phyloP scores from a whole-genome alignment of 2,888 invertebrate species.

The Drosophila paucipuncta region DNA sequence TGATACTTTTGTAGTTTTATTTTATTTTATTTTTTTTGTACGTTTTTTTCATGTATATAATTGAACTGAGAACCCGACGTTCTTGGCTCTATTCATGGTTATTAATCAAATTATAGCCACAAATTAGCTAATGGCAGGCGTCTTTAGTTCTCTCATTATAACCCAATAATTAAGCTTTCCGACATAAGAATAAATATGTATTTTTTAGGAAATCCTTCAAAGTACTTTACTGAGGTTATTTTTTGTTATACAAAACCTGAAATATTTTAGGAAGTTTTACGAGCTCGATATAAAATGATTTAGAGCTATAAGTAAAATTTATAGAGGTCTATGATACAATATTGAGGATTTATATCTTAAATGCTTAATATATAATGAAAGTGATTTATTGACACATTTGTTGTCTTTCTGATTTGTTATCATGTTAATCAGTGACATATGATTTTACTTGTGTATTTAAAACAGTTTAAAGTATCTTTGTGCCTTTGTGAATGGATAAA shows the following conservation, averaged over 20 bases:
- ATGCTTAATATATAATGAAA: not conserved
- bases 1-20: constrained; percentile 9
- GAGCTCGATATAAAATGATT: not conserved
- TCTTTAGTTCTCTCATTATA: constrained; percentile 5
- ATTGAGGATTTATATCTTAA: not conserved
- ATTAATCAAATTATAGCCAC: constrained; percentile 38
- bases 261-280: not conserved
- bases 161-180: constrained; percentile 16
- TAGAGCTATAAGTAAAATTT: not conserved
- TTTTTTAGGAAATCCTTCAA: not conserved
- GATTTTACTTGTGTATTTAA: not conserved
- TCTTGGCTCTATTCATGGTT: constrained; percentile 3
- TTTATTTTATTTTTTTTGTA: not conserved
- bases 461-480: not conserved
- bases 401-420: not conserved
- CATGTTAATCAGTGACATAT: not conserved
- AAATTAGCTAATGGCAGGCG: constrained; percentile 35
- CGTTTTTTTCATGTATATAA: constrained; percentile 2
- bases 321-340: not conserved
- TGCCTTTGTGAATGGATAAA: not conserved
- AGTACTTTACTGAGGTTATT: not conserved
- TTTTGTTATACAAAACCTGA: not conserved
- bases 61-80: constrained; percentile 29
- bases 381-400: not conserved
- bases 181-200: not conserved